Base-by-base conservation (phyloP, 2,113 vertebrate species). In the Alexandromys fortis region DNA sequence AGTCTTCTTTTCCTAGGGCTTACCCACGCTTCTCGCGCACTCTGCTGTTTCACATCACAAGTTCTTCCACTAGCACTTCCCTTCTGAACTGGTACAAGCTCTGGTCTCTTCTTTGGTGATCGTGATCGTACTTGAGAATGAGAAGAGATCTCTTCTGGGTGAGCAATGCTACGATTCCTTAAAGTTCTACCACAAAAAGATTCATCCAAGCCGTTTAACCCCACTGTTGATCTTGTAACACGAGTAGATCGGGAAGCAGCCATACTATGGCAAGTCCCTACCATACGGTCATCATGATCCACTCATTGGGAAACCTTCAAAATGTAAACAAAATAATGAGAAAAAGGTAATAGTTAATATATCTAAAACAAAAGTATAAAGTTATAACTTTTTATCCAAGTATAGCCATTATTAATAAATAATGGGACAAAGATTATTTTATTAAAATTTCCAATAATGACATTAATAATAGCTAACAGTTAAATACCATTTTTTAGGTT, bases 141-240 rank as follows among this genome's bases (percentile, higher is more conserved):
- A 95, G 99, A 98, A n/a, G 99, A 98, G 85, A 99, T 98, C 97
- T 99, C 99, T 97, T 99, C 99, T 3, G 99, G 99, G 98, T 99
- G 99, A 98, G 99, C 99, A 95, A 99, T 99, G 98, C 99, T 99
- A 98, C 99, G 99, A 98, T 99, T 99, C 98, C 99, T 99, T 98
- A 99, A 99, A 91, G 99, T 99, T 99, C 99, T 99, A 97, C 99
- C 99, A 99, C 99, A 99, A 98, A 99, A 99, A 98, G 99, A 99
- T 98, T 99, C 99, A 98, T 99, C 99, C 99, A 99, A 99, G 99
- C 99, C 99, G 99, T 99, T 99, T 98, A 99, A 99, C 98, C 99
- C 99, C 98, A 99, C 99, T 99, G 99, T 99, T 99, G 99, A 99
- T 99, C 99, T 99, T 99, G 99, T 99, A 98, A 99, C 99, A 96